Base-by-base conservation (phyloP, 2,113 vertebrate species). In the Panthera tigris region DNA sequence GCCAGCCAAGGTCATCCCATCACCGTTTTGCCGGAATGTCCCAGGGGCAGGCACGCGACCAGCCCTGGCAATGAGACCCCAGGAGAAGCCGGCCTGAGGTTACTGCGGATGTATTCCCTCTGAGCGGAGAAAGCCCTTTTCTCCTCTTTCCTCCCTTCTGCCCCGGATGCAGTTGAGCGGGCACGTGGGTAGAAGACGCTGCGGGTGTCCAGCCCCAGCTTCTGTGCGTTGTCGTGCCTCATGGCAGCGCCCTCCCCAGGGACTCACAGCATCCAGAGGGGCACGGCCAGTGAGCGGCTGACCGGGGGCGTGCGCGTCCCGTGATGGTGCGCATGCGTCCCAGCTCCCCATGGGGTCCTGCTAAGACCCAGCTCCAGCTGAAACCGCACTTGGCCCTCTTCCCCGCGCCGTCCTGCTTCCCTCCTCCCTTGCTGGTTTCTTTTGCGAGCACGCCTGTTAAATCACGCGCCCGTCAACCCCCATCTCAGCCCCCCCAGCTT, bases 291-390 rank as follows among this genome's bases (percentile, higher is more conserved):
- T 4, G 31, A 25, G 69, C 25, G 16, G 5, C 4, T 0, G 69
- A 19, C 57, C 16, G 4, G 0, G 0, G 13, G 2, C 25, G 16
- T 5, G n/a, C 29, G 18, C 29, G 3, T 21, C 29, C 65, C 4
- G 66, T 11, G 48, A 18, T 7, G 29, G 41, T 21, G 29, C 11
- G 3, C 2, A 13, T 5, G 36, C 50, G 4, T 39, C 15, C 0
- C 27, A 13, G 63, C 29, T 50, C 3, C 83, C 78, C 18, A 2
- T 41, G 36, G 33, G 13, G 16, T 18, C 36, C 9, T n/a, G n/a
- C 57, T 29, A 15, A 73, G 41, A 16, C n/a, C 7, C 41, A 19
- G 3, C 45, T 48, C 8, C 31, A 4, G 25, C 50, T 5, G 25
- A 71, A 19, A 15, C 36, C n/a, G 27, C 36, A 61, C 15, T 15